Conservation (phyloP, 1,140 invertebrate genomes). For the Drosophila willistoni region DNA sequence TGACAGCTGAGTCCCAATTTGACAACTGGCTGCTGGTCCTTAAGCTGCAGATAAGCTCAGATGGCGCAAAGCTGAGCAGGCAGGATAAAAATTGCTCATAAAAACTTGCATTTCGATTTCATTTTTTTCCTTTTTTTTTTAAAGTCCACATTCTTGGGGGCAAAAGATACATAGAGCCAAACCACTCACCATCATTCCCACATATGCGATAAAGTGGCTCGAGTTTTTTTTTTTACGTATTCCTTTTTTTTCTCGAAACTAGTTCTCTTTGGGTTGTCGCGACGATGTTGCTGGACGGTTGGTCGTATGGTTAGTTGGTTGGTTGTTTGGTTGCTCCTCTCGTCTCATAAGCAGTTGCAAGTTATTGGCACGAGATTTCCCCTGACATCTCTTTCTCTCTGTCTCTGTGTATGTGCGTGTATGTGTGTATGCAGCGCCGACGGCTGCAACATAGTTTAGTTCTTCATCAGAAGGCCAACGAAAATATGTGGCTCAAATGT, state of each 20-base stretch:
- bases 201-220: slow-evolving; percentile 8
- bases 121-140: neutral
- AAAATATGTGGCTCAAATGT: slow-evolving; percentile 72
- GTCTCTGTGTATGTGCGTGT: neutral
- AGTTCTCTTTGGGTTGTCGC: slow-evolving; percentile 35
- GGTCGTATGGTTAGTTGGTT: slow-evolving; percentile 36
- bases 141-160: neutral
- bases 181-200: slow-evolving; percentile 1
- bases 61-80: slow-evolving; percentile 1
- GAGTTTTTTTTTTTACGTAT: slow-evolving; percentile 34
- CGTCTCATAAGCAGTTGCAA: slow-evolving; percentile 77
- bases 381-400: slow-evolving; percentile 45
- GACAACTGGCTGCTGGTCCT: slow-evolving; percentile 1
- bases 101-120: slow-evolving; percentile 2
- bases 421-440: slow-evolving; percentile 29
- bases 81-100: slow-evolving; percentile 8
- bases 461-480: slow-evolving; percentile 37
- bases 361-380: slow-evolving; percentile 76
- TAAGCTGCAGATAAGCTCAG: neutral
- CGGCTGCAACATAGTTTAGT: slow-evolving; percentile 59
- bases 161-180: neutral
- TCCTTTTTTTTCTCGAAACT: slow-evolving; percentile 7
- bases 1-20: neutral
- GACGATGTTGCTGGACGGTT: slow-evolving; percentile 30
- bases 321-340: slow-evolving; percentile 24